phyloP scores from a whole-genome alignment of 2,888 invertebrate species.

The Cosmopolites sordidus region DNA sequence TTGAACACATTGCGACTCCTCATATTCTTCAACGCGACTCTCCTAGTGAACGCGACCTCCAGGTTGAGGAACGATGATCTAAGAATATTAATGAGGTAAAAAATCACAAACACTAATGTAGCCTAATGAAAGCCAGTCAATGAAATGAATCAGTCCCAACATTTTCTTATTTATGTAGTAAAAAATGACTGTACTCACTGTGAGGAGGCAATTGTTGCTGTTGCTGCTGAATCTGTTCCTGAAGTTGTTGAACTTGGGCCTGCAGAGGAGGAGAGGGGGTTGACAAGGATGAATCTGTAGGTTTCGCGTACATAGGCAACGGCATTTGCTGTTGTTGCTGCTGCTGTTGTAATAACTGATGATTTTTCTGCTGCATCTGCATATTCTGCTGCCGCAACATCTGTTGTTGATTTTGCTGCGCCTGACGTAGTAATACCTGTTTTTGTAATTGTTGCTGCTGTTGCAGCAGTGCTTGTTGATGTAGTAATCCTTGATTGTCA shows the following conservation, averaged over 20 bases:
- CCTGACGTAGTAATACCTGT: not conserved
- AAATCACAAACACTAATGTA: too few species aligned
- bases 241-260: constrained; percentile 7
- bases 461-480: not conserved
- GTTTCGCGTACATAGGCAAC: not conserved
- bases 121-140: too few species aligned
- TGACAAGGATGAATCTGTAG: not conserved
- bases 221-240: constrained; percentile 16
- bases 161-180: too few species aligned
- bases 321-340: constrained; percentile 8
- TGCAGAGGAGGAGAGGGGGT: constrained; percentile 1
- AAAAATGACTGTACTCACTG: constrained; percentile 7
- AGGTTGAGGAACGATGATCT: too few species aligned
- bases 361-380: constrained; percentile 12
- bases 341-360: constrained; percentile 11
- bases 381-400: constrained; percentile 9
- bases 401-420: constrained; percentile 6
- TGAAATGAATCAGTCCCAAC: too few species aligned
- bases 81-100: too few species aligned
- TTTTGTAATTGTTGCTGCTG: constrained; percentile 1
- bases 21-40: too few species aligned
- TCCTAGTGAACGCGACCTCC: too few species aligned
- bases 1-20: too few species aligned
- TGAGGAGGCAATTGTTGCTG: constrained; percentile 10
- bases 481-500: not conserved